These are phyloP conservation scores for Hetaerina titia DNA, from an alignment of 2,888 invertebrate genomes.

Conservation along the genomic window DNA sequence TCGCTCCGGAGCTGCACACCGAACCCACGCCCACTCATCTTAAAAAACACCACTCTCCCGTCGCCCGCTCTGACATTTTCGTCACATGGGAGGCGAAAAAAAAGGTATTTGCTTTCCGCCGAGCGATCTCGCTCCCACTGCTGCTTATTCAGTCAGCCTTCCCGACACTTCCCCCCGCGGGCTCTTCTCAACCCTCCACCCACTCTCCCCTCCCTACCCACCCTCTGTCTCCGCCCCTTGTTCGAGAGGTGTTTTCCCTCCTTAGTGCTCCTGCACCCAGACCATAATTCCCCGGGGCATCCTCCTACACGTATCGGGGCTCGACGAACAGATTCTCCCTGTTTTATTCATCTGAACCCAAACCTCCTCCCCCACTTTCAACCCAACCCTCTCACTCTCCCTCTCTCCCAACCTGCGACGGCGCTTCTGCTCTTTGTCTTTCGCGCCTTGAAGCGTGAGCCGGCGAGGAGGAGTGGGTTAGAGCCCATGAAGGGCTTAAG, in stretches of 20 bases:
- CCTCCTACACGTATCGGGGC: background rate
- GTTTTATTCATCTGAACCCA: background rate
- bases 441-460: too few relatives aligned
- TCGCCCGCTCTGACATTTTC: background rate
- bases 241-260: background rate
- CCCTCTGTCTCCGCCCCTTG: background rate
- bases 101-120: background rate
- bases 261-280: background rate
- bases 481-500: too few relatives aligned
- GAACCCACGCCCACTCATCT: too few relatives aligned
- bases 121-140: background rate
- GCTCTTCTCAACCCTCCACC: background rate
- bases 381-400: background rate
- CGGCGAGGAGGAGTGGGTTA: too few relatives aligned
- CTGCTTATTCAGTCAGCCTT: too few relatives aligned
- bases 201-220: background rate
- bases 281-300: background rate
- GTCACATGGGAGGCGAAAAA: background rate
- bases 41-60: background rate
- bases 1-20: too few relatives aligned
- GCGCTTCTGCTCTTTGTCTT: too few relatives aligned
- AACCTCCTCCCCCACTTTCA: background rate
- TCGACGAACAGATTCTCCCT: background rate
- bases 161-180: too few relatives aligned
- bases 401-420: background rate